Evolutionary conservation across 2,888 invertebrate genomes (phyloP).

Genomic region (Aspidiotus destructor): DNA sequence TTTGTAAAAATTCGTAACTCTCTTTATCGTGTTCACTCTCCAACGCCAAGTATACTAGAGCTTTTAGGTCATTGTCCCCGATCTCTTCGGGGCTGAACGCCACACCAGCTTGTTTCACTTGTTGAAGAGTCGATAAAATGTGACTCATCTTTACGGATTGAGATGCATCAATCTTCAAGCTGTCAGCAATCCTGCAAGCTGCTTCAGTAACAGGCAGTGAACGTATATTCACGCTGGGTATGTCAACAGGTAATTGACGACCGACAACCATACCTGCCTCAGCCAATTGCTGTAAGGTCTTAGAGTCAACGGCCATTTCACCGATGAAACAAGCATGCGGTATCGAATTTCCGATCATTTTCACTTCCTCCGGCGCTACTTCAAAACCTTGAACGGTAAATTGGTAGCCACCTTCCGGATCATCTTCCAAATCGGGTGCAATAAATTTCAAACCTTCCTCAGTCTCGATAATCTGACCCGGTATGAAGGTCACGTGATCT

Average conservation of each 20-base stretch:
- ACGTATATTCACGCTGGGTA: slow-evolving; percentile 53
- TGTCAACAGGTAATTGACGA: slow-evolving; percentile 51
- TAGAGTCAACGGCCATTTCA: slow-evolving; percentile 54
- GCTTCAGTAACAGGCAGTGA: slow-evolving; percentile 41
- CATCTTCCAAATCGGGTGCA: slow-evolving; percentile 57
- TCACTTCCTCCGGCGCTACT: slow-evolving; percentile 46
- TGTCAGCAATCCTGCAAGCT: slow-evolving; percentile 39
- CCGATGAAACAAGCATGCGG: slow-evolving; percentile 44
- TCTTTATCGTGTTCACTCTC: slow-evolving; percentile 2
- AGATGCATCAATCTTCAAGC: slow-evolving; percentile 42
- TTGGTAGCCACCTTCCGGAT: slow-evolving; percentile 55
- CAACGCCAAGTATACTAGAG: slow-evolving; percentile 7
- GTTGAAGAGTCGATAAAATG: slow-evolving; percentile 40
- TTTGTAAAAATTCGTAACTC: slow-evolving; percentile 8
- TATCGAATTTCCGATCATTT: slow-evolving; percentile 42
- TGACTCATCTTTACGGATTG: slow-evolving; percentile 45
- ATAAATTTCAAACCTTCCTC: slow-evolving; percentile 53
- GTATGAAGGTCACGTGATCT: slow-evolving; percentile 45
- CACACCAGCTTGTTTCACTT: slow-evolving; percentile 5
- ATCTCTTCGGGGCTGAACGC: neutral
- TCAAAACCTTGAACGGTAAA: slow-evolving; percentile 62
- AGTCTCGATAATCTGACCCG: slow-evolving; percentile 48
- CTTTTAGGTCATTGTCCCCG: slow-evolving; percentile 5
- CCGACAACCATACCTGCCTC: slow-evolving; percentile 61
- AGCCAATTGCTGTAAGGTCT: slow-evolving; percentile 55